A percentile compares a stretch with the other conserved stretches of the same genome.
Conservation (phyloP, 2,888 invertebrate species). For the Tiliacea aurago region DNA sequence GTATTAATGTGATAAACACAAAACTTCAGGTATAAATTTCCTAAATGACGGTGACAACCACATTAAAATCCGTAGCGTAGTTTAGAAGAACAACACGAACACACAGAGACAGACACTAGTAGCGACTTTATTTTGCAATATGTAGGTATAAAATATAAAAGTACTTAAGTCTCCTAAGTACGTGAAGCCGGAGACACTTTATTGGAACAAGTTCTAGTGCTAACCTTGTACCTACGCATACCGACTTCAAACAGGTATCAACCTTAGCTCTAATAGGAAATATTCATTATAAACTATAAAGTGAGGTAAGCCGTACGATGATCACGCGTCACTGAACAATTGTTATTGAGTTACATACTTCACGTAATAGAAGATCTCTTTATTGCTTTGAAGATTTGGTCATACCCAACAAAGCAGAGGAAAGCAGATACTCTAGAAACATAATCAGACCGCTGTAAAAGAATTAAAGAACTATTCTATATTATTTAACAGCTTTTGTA, state of each 20-base stretch:
- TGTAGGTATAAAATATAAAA: not conserved
- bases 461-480: not conserved
- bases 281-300: slow-evolving; percentile 19
- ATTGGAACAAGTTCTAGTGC: slow-evolving; percentile 36
- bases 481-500: not conserved
- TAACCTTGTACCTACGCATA: slow-evolving; percentile 48
- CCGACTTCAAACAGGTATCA: slow-evolving; percentile 27
- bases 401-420: slow-evolving; percentile 45
- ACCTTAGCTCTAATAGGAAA: slow-evolving; percentile 32
- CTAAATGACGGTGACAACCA: not conserved
- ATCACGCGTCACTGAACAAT: slow-evolving; percentile 53
- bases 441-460: slow-evolving; percentile 4
- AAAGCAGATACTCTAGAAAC: slow-evolving; percentile 40
- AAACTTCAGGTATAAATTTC: not conserved
- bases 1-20: not conserved
- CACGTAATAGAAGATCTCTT: slow-evolving; percentile 50
- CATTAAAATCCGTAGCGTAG: too few species aligned
- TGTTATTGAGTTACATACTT: slow-evolving; percentile 47
- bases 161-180: too few species aligned
- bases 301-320: slow-evolving; percentile 7
- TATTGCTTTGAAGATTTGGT: slow-evolving; percentile 40
- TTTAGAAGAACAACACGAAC: not conserved
- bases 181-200: not conserved
- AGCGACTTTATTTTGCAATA: not conserved
- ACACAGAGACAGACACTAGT: not conserved